A percentile compares a stretch with the other conserved stretches of the same genome.
phyloP scores from a whole-genome alignment of 2,113 vertebrate genomes.

The Semicossyphus pulcher region DNA sequence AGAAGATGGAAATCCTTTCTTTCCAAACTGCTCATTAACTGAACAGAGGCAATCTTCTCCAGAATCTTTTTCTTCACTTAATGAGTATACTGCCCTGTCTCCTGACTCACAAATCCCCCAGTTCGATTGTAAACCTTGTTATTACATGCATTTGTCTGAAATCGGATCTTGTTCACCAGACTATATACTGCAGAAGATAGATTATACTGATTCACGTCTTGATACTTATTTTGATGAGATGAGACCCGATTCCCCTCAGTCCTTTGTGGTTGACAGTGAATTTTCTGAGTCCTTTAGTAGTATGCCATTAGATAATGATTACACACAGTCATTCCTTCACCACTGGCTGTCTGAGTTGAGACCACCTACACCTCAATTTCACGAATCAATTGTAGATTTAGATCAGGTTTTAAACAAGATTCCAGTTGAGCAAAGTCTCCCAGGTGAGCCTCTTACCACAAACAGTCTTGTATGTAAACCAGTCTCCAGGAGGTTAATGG shows the following conservation, averaged over 20 bases:
- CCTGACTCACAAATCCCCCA: slow-evolving; percentile 29
- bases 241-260: slow-evolving; percentile 47
- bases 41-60: slow-evolving; percentile 19
- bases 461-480: not conserved
- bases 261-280: not conserved
- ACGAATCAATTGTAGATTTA: not conserved
- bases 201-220: slow-evolving; percentile 1
- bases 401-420: not conserved
- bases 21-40: not conserved
- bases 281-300: not conserved
- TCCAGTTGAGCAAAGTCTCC: not conserved
- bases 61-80: slow-evolving; percentile 12
- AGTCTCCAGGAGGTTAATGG: not conserved
- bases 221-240: not conserved
- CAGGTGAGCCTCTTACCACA: not conserved
- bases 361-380: not conserved
- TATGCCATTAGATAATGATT: slow-evolving; percentile 3
- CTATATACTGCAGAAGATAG: not conserved
- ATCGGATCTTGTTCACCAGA: slow-evolving; percentile 1
- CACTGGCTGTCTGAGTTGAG: slow-evolving; percentile 35
- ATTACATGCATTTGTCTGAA: not conserved
- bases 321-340: slow-evolving; percentile 37
- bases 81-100: slow-evolving; percentile 13
- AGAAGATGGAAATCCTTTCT: not conserved
- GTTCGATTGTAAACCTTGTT: slow-evolving; percentile 15